Percentiles rank a stretch among this genome's conserved stretches.
These are phyloP conservation scores for Pseudois nayaur DNA, from an alignment of 2,113 vertebrate genomes.

Conservation along the genomic window DNA sequence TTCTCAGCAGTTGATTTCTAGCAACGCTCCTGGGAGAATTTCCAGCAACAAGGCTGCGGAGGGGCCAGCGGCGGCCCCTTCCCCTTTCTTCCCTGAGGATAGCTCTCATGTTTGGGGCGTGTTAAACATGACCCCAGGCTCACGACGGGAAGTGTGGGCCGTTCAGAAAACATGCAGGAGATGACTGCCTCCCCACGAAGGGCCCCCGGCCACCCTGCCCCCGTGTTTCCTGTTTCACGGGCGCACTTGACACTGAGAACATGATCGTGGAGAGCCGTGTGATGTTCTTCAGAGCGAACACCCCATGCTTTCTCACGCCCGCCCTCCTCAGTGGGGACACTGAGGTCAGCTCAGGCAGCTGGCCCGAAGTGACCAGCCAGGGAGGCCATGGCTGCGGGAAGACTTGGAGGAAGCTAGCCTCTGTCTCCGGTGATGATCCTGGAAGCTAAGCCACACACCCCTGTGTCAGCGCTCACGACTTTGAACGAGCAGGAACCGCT, in stretches of 20 bases:
- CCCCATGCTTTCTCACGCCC: accelerated
- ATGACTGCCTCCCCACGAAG: accelerated
- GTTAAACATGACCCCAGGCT: accelerated
- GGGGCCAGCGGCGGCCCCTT: accelerated
- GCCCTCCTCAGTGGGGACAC: accelerated
- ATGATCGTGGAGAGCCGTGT: accelerated
- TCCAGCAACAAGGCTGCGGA: not conserved
- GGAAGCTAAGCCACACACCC: not conserved
- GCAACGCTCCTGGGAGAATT: accelerated
- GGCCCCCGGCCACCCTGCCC: not conserved
- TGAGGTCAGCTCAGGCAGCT: not conserved
- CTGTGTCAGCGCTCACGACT: accelerated
- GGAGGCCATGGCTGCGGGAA: not conserved
- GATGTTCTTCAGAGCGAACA: accelerated
- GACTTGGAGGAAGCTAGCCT: not conserved
- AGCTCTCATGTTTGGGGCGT: not conserved
- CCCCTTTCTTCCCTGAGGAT: too few relatives aligned
- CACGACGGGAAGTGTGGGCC: accelerated
- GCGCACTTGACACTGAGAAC: accelerated
- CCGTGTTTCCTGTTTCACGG: not conserved
- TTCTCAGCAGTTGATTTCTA: not conserved
- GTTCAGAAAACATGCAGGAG: not conserved
- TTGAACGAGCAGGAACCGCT: accelerated
- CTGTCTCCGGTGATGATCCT: not conserved
- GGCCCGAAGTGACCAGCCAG: not conserved